Conservation (phyloP, 1,140 invertebrate species). For the Drosophila lini region DNA sequence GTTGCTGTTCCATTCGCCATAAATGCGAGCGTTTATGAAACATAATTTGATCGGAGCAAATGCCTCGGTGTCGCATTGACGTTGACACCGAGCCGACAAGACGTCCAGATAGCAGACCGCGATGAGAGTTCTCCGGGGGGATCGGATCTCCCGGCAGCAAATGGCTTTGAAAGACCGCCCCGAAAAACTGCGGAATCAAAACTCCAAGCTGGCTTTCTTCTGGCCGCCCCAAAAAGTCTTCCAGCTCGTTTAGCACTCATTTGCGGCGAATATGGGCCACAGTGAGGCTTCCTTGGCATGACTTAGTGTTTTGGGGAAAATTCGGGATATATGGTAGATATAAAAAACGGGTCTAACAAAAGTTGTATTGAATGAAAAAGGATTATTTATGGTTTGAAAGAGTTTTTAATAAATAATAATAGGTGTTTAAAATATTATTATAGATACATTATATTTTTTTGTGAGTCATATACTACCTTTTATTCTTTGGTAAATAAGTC, state of each 20-base stretch:
- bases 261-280: constrained; percentile 56
- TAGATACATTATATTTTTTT: background rate
- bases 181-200: constrained; percentile 68
- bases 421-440: too few species aligned
- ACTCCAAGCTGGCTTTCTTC: constrained; percentile 59
- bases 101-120: constrained; percentile 34
- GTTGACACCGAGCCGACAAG: constrained; percentile 59
- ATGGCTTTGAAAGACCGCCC: constrained; percentile 76
- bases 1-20: constrained; percentile 50
- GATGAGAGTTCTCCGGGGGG: constrained; percentile 1
- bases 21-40: constrained; percentile 82
- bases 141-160: constrained; percentile 24
- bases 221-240: constrained; percentile 47
- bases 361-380: too few species aligned
- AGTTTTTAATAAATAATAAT: too few species aligned
- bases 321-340: too few species aligned
- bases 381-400: too few species aligned
- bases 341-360: background rate
- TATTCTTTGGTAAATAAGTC: background rate
- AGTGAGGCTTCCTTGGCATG: background rate
- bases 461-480: background rate
- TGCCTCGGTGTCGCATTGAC: constrained; percentile 68
- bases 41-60: constrained; percentile 80
- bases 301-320: too few species aligned
- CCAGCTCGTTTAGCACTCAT: constrained; percentile 69